A percentile compares a stretch with the other conserved stretches of the same genome.
phyloP scores from a whole-genome alignment of 2,888 invertebrate genomes.

The Cerceris rybyensis region DNA sequence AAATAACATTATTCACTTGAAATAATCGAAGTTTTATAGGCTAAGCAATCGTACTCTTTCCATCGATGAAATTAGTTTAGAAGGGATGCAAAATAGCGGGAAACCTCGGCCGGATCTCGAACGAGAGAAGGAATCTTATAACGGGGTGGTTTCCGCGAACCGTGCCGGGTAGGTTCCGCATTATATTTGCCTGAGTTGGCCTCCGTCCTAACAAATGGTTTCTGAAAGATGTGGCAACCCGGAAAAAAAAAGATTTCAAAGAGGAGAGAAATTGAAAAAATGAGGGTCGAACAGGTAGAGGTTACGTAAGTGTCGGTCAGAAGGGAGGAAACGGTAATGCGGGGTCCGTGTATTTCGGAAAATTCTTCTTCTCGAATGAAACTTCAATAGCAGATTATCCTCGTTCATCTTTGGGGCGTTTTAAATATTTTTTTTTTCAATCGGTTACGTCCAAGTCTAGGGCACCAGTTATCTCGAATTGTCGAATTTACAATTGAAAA shows the following conservation, averaged over 20 bases:
- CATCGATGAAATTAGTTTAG: slow-evolving; percentile 41
- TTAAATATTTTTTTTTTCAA: too few relatives aligned
- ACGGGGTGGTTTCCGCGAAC: slow-evolving; percentile 58
- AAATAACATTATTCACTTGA: too few relatives aligned
- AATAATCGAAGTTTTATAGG: neutral
- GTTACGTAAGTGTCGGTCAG: slow-evolving; percentile 56
- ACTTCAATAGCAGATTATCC: neutral
- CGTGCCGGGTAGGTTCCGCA: slow-evolving; percentile 50
- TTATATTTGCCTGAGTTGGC: slow-evolving; percentile 69
- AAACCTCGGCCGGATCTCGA: slow-evolving; percentile 42
- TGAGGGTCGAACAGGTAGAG: slow-evolving; percentile 73
- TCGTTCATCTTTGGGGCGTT: neutral
- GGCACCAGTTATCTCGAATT: too few relatives aligned
- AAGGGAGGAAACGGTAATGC: slow-evolving; percentile 28
- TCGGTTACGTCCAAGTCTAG: too few relatives aligned
- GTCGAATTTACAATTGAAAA: too few relatives aligned
- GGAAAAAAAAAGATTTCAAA: slow-evolving; percentile 64
- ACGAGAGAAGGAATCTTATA: slow-evolving; percentile 61
- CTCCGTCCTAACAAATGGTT: slow-evolving; percentile 71
- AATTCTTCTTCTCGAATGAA: slow-evolving; percentile 10
- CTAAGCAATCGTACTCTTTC: slow-evolving; percentile 15
- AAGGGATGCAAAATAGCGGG: slow-evolving; percentile 58
- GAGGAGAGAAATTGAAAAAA: slow-evolving; percentile 70
- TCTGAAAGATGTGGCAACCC: slow-evolving; percentile 72
- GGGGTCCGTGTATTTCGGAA: neutral